Evolutionary conservation across 1,140 invertebrate species (phyloP), one percentile per base, ranked within the genome.

Genomic region (Oncopeltus fasciatus): DNA sequence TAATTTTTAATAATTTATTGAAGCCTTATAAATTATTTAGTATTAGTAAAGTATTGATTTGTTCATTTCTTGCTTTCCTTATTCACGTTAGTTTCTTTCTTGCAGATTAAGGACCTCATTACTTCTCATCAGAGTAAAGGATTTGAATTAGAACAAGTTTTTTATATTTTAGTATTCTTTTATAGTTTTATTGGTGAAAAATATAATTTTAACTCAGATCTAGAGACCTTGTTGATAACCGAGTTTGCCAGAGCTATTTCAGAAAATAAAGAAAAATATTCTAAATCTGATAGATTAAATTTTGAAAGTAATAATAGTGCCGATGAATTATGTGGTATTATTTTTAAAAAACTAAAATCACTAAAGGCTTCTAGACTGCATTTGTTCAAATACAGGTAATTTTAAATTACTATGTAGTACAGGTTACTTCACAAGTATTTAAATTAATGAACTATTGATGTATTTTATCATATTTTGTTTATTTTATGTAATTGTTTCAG

Each of bases 291-390:
- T 2, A 24, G 24, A 2, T 53, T 53, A 53, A 53, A 47, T 24
- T 12, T 56, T 24, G 21, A 14, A 1, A 14, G 12, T 60, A 8
- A 21, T 31, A 18, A 18, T 28, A 56, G 29, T 33, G 60, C 31
- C 56, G 16, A 28, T 20, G 29, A 51, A 38, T 64, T 56, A 16
- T 46, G 58, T 18, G 43, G 27, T 16, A 14, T 63, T 29, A 44
- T 67, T 59, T 60, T 63, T 26, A 60, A 43, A 24, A 67, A 62
- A 62, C 59, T 67, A 27, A 47, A 33, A 16, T 28, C 33, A 12
- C 26, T 65, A 20, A 57, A 61, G n/a, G 53, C 51, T 26, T 44
- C 44, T 18, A 61, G 66, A 26, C 58, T 56, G 29, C 57, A 63
- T 43, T 33, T 65, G 12, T 12, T 24, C 12, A 59, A 47, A 57